These are phyloP conservation scores for Ondatra zibethicus DNA, from an alignment of 2,113 vertebrate species.

Conservation along the genomic window DNA sequence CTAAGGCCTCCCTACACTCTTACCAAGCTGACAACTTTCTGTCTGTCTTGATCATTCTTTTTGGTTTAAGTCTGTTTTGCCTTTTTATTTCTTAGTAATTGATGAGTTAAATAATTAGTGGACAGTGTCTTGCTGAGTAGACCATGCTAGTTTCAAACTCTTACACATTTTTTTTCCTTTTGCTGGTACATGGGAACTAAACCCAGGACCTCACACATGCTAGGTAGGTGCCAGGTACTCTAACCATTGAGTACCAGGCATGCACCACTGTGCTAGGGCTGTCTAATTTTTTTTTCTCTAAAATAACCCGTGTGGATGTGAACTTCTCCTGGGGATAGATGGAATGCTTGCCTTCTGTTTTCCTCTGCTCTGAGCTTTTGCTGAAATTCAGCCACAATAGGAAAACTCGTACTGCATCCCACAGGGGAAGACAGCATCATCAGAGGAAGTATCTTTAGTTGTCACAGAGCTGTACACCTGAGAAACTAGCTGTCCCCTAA, in stretches of 20 bases:
- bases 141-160: neutral
- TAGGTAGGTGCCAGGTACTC: neutral
- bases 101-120: neutral
- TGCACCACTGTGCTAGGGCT: neutral
- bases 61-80: neutral
- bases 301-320: neutral
- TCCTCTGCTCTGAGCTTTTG: constrained; percentile 30
- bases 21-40: neutral
- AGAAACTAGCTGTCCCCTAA: constrained; percentile 29
- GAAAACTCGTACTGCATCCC: neutral
- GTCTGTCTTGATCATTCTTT: constrained; percentile 12
- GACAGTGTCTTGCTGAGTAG: neutral
- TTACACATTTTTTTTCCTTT: neutral
- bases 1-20: neutral
- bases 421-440: neutral
- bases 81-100: neutral
- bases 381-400: constrained; percentile 2
- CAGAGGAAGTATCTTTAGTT: neutral
- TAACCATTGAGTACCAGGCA: neutral
- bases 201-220: neutral
- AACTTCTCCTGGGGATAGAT: neutral
- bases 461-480: neutral
- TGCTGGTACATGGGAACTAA: neutral
- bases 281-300: neutral
- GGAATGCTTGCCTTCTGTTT: neutral